phyloP scores from a whole-genome alignment of 2,888 invertebrate genomes.

The Gymnocheta viridis region DNA sequence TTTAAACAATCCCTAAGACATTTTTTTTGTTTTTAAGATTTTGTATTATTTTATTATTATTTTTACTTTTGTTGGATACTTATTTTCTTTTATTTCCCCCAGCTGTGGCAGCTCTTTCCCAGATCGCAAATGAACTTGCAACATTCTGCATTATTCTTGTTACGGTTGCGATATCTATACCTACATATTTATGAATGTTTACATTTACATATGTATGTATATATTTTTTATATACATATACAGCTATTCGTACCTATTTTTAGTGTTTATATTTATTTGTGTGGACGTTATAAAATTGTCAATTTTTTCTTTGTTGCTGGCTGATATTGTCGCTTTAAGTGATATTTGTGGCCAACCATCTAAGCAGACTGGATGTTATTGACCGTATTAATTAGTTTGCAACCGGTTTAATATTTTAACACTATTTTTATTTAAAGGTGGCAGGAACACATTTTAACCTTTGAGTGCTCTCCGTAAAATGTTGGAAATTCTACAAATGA shows the following conservation, averaged over 20 bases:
- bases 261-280: not conserved
- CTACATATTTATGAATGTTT: not conserved
- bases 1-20: no score
- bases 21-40: no score
- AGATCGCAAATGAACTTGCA: conserved; percentile 24
- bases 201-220: not conserved
- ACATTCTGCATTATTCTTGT: conserved; percentile 16
- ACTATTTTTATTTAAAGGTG: not conserved
- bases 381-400: conserved; percentile 67
- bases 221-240: not conserved
- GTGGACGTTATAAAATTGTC: conserved; percentile 7
- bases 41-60: no score
- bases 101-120: not conserved
- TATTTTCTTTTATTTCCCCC: no score
- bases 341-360: conserved; percentile 24
- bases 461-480: not conserved
- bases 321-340: not conserved
- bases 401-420: conserved; percentile 52
- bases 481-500: not conserved
- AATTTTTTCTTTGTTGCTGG: conserved; percentile 32
- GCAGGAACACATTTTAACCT: not conserved
- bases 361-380: conserved; percentile 58
- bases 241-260: no score
- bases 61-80: no score
- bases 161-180: conserved; percentile 34